Conservation (phyloP, 2,888 invertebrate genomes). For the Creontiades dilutus region DNA sequence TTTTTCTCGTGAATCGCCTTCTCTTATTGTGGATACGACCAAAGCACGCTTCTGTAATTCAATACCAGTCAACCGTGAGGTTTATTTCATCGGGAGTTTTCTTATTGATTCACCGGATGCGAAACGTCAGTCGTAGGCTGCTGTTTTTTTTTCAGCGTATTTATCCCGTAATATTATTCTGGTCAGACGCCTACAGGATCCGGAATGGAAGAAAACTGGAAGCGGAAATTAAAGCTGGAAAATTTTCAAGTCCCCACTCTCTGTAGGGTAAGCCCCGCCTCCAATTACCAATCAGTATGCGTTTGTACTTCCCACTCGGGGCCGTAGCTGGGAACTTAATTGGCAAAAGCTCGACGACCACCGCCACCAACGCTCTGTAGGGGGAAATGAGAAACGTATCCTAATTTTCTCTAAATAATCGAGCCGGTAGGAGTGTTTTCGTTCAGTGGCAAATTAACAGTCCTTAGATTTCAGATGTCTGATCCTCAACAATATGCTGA, state of each 20-base stretch:
- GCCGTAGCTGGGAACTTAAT: constrained; percentile 10
- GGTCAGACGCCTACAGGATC: constrained; percentile 10
- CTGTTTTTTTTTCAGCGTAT: background rate
- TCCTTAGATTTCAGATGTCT: background rate
- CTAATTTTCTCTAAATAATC: constrained; percentile 36
- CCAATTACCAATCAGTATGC: constrained; percentile 42
- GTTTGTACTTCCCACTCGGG: constrained; percentile 36
- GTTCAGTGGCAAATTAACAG: background rate
- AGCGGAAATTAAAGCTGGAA: constrained; percentile 28
- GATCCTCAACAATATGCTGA: background rate
- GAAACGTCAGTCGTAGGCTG: background rate
- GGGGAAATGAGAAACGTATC: constrained; percentile 39
- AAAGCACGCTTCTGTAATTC: background rate
- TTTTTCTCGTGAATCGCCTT: too few relatives aligned
- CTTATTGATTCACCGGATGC: background rate
- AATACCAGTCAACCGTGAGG: background rate
- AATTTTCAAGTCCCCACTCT: constrained; percentile 28
- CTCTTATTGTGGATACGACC: too few relatives aligned
- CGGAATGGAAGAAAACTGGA: background rate
- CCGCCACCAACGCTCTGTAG: constrained; percentile 17
- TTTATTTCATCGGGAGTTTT: background rate
- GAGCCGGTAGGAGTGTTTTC: constrained; percentile 14
- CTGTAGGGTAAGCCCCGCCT: background rate
- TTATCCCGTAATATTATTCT: constrained; percentile 21
- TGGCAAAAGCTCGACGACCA: constrained; percentile 19